Percentiles rank a stretch among this genome's conserved stretches.
These are phyloP conservation scores for Chroicocephalus ridibundus DNA, from an alignment of 2,113 vertebrate genomes.

Conservation along the genomic window DNA sequence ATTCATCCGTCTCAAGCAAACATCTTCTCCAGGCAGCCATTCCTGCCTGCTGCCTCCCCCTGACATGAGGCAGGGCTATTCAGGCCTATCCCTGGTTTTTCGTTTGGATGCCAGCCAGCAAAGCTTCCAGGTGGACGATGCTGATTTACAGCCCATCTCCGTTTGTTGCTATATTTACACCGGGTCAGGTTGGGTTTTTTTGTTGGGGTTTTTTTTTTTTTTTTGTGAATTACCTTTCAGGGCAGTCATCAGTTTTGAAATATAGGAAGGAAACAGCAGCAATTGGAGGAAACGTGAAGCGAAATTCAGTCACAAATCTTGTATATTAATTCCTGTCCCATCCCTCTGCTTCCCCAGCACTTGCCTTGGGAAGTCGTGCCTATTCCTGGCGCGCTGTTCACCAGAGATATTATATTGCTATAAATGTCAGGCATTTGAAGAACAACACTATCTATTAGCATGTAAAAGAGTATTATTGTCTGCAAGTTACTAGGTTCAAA, in stretches of 20 bases:
- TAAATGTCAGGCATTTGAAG: slow-evolving; percentile 43
- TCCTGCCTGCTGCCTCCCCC: slow-evolving; percentile 26
- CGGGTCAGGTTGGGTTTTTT: neutral
- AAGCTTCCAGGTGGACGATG: slow-evolving; percentile 31
- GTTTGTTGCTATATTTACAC: slow-evolving; percentile 7
- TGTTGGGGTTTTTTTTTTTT: neutral
- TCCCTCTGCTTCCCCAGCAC: neutral
- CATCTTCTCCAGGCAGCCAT: neutral
- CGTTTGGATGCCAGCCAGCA: neutral
- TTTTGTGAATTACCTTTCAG: slow-evolving; percentile 37
- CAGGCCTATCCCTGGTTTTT: slow-evolving; percentile 19
- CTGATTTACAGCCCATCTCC: slow-evolving; percentile 31
- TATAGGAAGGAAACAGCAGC: slow-evolving; percentile 16
- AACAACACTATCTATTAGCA: slow-evolving; percentile 49
- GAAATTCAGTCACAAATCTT: slow-evolving; percentile 17
- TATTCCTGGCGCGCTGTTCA: neutral
- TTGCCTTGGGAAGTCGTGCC: neutral
- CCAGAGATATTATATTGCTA: neutral
- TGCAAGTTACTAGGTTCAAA: slow-evolving; percentile 18
- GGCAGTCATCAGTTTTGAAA: slow-evolving; percentile 6
- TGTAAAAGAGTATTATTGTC: slow-evolving; percentile 32
- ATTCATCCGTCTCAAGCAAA: neutral
- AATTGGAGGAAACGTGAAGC: neutral
- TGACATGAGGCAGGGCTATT: slow-evolving; percentile 24
- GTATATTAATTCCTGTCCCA: neutral